A percentile compares a stretch with the other conserved stretches of the same genome.
phyloP scores from a whole-genome alignment of 2,888 invertebrate genomes.

The Diaperis boleti region DNA sequence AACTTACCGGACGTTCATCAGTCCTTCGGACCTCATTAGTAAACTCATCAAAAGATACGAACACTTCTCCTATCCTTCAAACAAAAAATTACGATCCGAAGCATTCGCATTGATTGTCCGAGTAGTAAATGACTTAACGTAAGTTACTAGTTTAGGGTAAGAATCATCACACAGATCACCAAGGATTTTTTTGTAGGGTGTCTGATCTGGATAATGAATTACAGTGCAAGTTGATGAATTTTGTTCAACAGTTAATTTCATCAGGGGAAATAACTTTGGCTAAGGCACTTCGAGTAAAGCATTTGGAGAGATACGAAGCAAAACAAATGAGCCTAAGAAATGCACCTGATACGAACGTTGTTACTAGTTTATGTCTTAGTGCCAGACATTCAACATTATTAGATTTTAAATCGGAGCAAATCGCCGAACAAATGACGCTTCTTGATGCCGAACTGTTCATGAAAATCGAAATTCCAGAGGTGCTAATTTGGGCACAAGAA shows the following conservation, averaged over 20 bases:
- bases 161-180: too few species aligned
- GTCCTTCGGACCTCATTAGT: constrained; percentile 86
- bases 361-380: constrained; percentile 57
- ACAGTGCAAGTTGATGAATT: constrained; percentile 88
- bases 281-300: constrained; percentile 88
- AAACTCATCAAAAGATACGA: constrained; percentile 86
- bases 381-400: constrained; percentile 75
- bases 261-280: constrained; percentile 94
- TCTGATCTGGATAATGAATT: constrained; percentile 86
- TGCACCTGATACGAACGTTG: constrained; percentile 47
- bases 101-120: constrained; percentile 93
- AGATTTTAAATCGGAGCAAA: constrained; percentile 93
- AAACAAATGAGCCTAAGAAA: constrained; percentile 55
- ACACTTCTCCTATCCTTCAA: constrained; percentile 79
- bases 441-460: constrained; percentile 95
- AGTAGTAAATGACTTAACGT: constrained; percentile 97
- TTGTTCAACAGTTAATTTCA: constrained; percentile 93
- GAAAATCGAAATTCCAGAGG: constrained; percentile 97
- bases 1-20: constrained; percentile 96
- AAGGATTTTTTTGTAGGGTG: constrained; percentile 70
- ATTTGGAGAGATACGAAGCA: constrained; percentile 82
- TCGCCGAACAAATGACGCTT: constrained; percentile 98
- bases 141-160: too few species aligned
- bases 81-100: constrained; percentile 85
- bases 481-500: constrained; percentile 96